Conservation (phyloP, 2,113 vertebrate genomes). For the Cromileptes altivelis region DNA sequence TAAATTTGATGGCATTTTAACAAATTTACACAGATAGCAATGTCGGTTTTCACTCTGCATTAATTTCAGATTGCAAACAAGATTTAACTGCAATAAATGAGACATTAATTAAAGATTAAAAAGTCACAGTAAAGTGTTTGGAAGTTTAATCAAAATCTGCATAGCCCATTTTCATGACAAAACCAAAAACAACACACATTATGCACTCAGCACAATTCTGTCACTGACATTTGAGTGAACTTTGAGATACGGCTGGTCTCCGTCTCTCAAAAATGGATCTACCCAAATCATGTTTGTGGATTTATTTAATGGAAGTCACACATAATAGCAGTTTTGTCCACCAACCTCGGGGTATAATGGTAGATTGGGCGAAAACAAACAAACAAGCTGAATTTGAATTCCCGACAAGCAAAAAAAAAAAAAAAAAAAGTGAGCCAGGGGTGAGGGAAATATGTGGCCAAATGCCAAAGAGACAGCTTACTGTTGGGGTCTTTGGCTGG, state of each 20-base stretch:
- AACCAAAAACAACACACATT: neutral
- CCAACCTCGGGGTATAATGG: constrained; percentile 48
- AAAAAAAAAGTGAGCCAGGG: constrained; percentile 39
- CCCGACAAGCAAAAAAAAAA: constrained; percentile 37
- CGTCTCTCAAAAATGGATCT: neutral
- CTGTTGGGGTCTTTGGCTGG: constrained; percentile 78
- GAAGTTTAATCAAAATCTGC: constrained; percentile 14
- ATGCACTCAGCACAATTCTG: neutral
- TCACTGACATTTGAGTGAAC: neutral
- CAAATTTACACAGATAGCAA: neutral
- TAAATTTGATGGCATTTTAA: too few species aligned
- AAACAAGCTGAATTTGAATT: constrained; percentile 71
- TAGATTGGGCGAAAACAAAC: constrained; percentile 70
- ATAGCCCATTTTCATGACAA: neutral
- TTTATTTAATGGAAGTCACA: constrained; percentile 41
- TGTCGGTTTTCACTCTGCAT: neutral
- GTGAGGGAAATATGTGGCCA: constrained; percentile 70
- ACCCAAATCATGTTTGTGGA: constrained; percentile 13
- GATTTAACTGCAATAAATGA: neutral
- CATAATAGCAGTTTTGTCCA: constrained; percentile 24
- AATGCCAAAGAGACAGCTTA: constrained; percentile 83
- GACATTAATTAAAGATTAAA: neutral
- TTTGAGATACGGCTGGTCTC: neutral
- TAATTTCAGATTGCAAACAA: neutral
- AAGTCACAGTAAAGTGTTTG: constrained; percentile 10